Evolutionary conservation across 2,797 vertebrate genomes (phyloP), one percentile per base, ranked within the genome.

Genomic region (Ceryle rudis): DNA sequence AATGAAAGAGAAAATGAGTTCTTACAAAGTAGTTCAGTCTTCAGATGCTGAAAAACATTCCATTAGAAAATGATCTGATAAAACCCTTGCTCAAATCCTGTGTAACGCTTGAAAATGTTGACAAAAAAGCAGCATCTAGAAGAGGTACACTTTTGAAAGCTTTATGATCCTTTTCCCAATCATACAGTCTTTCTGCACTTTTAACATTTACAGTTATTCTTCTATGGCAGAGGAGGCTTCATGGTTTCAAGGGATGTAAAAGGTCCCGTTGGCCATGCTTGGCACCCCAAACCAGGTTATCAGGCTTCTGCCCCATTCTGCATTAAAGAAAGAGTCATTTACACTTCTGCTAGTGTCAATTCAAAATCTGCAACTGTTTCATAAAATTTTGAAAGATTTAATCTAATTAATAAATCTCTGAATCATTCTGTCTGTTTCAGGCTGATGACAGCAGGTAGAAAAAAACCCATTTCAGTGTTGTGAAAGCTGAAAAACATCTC

Each of bases 181-280:
- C 29, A 39, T n/a, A 41, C 0, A 44, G 6, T 39, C 21, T 37
- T 86, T 1, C 4, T 26, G 5, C 14, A 57, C 2, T 14, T 89
- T 84, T 71, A 80, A 70, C 10, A 41, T 37, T 69, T 89, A 20
- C 22, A 41, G 6, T 10, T 35, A n/a, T 17, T 57, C 5, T n/a
- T 33, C 9, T 1, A 49, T 2, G 13, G 14, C 41, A 79, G 58
- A 90, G 60, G 7, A 60, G 21, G 4, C 12, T 78, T 12, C 7
- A 6, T 25, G 54, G 9, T 60, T 89, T 85, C 51, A 74, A 55
- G 22, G 14, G 8, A 77, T 1, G 0, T 72, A 46, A 65, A 55
- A 70, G 4, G 1, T 67, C 44, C 20, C 0, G 0, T 51, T 74
- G 18, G 9, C 33, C 11, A 22, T 52, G 4, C 9, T 37, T 67